Conservation (phyloP, 2,797 vertebrate species). For the Sparidentex hasta region DNA sequence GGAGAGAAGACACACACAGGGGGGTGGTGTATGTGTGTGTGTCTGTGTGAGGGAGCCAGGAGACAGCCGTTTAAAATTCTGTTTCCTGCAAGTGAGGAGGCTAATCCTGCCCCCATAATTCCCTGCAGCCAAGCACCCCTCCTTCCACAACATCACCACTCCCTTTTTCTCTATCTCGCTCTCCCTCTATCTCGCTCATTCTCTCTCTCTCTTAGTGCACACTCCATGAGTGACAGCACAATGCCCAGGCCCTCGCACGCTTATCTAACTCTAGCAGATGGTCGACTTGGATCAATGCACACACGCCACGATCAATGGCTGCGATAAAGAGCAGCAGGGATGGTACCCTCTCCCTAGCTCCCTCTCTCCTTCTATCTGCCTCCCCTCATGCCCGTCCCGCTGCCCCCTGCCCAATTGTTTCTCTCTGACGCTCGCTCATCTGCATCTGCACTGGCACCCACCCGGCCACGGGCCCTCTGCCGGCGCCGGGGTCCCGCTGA, state of each 20-base stretch:
- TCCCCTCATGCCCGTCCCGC: conserved; percentile 83
- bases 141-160: conserved; percentile 91
- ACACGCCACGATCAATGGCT: conserved; percentile 99
- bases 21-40: conserved; percentile 65
- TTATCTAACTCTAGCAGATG: conserved; percentile 99
- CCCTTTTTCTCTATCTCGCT: conserved; percentile 87
- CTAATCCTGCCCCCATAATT: conserved; percentile 99
- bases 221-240: conserved; percentile 99
- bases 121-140: conserved; percentile 99
- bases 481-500: conserved; percentile 69
- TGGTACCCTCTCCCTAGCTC: conserved; percentile 91
- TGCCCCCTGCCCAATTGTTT: conserved; percentile 87
- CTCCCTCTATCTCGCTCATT: conserved; percentile 80
- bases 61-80: conserved; percentile 99
- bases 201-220: conserved; percentile 84
- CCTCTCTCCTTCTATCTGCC: conserved; percentile 82
- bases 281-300: conserved; percentile 99
- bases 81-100: conserved; percentile 99
- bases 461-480: conserved; percentile 67
- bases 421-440: conserved; percentile 77
- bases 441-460: conserved; percentile 86
- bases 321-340: conserved; percentile 99
- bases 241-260: conserved; percentile 99
- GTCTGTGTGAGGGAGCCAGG: conserved; percentile 84
- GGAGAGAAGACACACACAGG: conserved; percentile 64